Conservation (phyloP, 1,140 invertebrate species). For the Papilio polytes region DNA sequence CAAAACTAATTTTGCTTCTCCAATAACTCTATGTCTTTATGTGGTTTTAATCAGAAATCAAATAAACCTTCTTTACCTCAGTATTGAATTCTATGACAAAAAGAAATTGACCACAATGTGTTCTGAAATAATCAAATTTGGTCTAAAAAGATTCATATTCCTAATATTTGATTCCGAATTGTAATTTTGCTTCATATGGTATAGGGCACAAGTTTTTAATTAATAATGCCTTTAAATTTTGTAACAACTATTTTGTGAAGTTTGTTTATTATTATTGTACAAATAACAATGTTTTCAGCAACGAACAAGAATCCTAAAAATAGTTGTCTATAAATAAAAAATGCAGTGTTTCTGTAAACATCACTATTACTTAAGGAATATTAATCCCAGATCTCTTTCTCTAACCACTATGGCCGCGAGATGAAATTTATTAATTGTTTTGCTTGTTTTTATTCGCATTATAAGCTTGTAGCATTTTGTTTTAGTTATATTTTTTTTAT, state of each 20-base stretch:
- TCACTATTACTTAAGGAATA: not conserved
- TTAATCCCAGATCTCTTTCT: conserved; percentile 31
- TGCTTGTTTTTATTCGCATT: conserved; percentile 16
- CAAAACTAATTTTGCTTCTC: no score
- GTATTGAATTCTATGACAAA: conserved; percentile 50
- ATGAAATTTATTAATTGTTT: conserved; percentile 20
- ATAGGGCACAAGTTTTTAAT: conserved; percentile 36
- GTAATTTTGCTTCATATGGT: conserved; percentile 20
- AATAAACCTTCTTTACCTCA: conserved; percentile 57
- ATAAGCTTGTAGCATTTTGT: conserved; percentile 37
- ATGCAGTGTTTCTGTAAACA: not conserved
- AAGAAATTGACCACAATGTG: conserved; percentile 65
- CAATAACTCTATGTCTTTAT: conserved; percentile 35
- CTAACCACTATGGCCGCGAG: not conserved
- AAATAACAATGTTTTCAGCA: conserved; percentile 9
- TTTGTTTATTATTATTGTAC: conserved; percentile 20
- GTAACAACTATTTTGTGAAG: conserved; percentile 25
- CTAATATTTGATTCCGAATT: conserved; percentile 29
- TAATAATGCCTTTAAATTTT: not conserved
- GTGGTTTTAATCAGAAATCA: conserved; percentile 34
- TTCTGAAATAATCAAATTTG: conserved; percentile 51
- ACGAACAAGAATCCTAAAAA: conserved; percentile 16
- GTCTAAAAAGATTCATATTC: conserved; percentile 14
- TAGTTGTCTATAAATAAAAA: not conserved
- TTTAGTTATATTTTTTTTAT: conserved; percentile 16